Evolutionary conservation across 2,888 invertebrate genomes (phyloP).

Genomic region (Drosophila helvetica): DNA sequence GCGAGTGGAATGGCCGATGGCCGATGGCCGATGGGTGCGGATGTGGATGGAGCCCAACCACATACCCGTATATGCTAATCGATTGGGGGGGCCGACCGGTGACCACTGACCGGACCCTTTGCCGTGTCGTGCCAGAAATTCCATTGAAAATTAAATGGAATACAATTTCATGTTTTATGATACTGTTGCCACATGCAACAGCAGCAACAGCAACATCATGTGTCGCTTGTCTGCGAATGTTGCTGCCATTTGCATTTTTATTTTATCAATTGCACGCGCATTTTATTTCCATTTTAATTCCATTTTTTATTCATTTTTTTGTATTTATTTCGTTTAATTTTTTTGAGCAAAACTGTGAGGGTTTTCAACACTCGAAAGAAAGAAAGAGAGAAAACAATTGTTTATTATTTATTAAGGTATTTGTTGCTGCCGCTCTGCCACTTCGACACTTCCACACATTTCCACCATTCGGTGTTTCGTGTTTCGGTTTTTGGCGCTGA

Average conservation of each 20-base stretch:
- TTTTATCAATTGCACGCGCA: background rate
- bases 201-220: background rate
- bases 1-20: background rate
- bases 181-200: constrained; percentile 22
- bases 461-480: constrained; percentile 13
- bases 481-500: constrained; percentile 49
- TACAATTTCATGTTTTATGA: constrained; percentile 23
- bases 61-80: background rate
- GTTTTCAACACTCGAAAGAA: background rate
- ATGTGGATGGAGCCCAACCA: background rate
- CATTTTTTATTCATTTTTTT: background rate
- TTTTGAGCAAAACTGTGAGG: constrained; percentile 11
- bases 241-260: background rate
- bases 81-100: background rate
- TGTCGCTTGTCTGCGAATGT: constrained; percentile 1
- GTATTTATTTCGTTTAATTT: background rate
- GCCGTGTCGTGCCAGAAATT: constrained; percentile 20
- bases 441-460: background rate
- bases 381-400: constrained; percentile 72
- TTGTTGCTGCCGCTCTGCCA: constrained; percentile 1
- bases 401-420: constrained; percentile 55
- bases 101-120: background rate
- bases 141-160: constrained; percentile 40
- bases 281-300: background rate
- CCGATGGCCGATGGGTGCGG: background rate